A percentile compares a stretch with the other conserved stretches of the same genome.
These are phyloP conservation scores for Propithecus deckenii DNA, from an alignment of 2,797 vertebrate genomes.

Conservation along the genomic window DNA sequence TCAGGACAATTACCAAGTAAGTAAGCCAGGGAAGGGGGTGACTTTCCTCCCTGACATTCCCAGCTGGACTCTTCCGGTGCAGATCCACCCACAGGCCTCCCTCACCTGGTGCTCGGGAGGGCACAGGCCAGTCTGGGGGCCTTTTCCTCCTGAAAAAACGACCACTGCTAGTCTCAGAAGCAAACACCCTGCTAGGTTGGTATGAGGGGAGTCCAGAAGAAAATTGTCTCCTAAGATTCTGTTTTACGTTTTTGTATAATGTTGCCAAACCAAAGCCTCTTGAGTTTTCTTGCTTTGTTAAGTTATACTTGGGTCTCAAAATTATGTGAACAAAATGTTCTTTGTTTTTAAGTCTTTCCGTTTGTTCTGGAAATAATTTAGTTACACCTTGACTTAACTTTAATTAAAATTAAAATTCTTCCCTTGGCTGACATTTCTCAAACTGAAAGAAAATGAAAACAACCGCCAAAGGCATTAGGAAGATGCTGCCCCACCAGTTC, in stretches of 20 bases:
- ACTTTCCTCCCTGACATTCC: background rate
- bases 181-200: rapidly evolving
- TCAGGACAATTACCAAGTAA: background rate
- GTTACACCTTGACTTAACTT: background rate
- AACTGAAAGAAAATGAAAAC: background rate
- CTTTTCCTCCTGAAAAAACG: background rate
- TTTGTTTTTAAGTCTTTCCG: background rate
- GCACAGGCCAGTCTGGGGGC: background rate
- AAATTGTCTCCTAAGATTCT: background rate
- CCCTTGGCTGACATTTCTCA: background rate
- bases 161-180: background rate
- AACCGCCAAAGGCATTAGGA: background rate
- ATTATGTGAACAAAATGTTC: background rate
- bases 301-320: background rate
- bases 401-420: background rate
- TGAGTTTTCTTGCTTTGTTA: background rate
- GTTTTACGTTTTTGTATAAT: background rate
- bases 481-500: rapidly evolving
- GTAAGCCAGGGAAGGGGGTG: background rate
- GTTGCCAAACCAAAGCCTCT: background rate
- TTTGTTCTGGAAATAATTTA: conserved; percentile 35
- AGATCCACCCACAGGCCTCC: background rate
- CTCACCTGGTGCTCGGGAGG: background rate
- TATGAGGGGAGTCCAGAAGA: background rate
- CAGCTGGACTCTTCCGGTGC: background rate